phyloP scores from a whole-genome alignment of 2,797 vertebrate genomes.

The Poecile montanus region DNA sequence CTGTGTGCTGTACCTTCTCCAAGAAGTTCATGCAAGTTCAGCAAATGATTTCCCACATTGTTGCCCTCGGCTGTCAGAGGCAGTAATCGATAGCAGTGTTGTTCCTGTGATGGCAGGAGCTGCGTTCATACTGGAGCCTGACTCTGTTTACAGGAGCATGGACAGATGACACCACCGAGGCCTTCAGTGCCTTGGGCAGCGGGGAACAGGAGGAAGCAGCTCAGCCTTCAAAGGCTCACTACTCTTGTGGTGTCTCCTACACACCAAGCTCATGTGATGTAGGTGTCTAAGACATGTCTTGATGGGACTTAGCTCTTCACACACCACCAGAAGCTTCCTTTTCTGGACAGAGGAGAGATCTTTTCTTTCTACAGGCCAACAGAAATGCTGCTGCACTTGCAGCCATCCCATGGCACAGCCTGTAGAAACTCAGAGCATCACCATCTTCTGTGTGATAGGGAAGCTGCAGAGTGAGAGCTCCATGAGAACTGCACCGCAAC shows the following conservation, averaged over 20 bases:
- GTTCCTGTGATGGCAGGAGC: background rate
- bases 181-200: background rate
- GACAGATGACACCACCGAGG: background rate
- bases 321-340: background rate
- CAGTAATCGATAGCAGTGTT: background rate
- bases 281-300: background rate
- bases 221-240: background rate
- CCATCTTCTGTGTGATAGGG: background rate
- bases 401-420: background rate
- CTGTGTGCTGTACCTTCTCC: background rate
- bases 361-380: background rate
- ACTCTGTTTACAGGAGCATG: background rate
- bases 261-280: rapidly evolving
- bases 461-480: background rate
- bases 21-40: background rate
- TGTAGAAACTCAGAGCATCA: background rate
- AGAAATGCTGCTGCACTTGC: background rate
- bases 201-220: background rate
- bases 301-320: background rate
- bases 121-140: background rate
- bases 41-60: background rate
- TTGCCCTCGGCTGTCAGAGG: background rate
- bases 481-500: background rate
- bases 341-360: background rate
- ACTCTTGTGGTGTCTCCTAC: background rate